A percentile compares a stretch with the other conserved stretches of the same genome.
Evolutionary conservation across 2,113 vertebrate genomes (phyloP).

Genomic region (Lontra canadensis): DNA sequence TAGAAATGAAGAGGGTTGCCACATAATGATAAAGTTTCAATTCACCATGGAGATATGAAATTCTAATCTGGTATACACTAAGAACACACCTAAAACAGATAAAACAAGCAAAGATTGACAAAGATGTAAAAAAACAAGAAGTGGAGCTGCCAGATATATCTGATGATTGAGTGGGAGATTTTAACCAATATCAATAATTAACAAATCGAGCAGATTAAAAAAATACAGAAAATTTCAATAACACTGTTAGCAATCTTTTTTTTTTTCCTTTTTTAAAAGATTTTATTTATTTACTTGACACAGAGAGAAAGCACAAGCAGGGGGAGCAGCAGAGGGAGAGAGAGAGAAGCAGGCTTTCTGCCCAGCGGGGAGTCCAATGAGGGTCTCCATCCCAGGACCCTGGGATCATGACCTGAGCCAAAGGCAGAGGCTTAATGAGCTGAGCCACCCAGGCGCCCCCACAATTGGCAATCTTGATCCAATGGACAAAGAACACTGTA

Average conservation of each 20-base stretch:
- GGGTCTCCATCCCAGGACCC: too few relatives aligned
- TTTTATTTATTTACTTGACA: too few relatives aligned
- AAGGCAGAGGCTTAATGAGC: neutral
- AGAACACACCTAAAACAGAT: neutral
- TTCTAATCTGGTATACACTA: neutral
- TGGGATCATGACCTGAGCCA: too few relatives aligned
- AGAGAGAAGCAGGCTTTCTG: too few relatives aligned
- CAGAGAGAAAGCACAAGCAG: too few relatives aligned
- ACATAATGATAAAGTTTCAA: neutral
- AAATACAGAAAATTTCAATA: neutral
- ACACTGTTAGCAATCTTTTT: neutral
- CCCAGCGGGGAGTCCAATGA: too few relatives aligned
- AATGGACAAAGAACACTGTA: neutral
- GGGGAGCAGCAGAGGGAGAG: too few relatives aligned
- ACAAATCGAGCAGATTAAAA: constrained; percentile 34
- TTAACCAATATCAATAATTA: neutral
- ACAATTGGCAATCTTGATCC: neutral
- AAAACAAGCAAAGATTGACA: neutral
- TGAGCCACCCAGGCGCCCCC: neutral
- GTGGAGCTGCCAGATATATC: neutral
- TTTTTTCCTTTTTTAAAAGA: too few relatives aligned
- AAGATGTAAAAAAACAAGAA: neutral
- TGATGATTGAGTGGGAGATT: neutral
- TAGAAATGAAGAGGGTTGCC: neutral
- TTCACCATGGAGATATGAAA: neutral